Evolutionary conservation across 37 sponge, comb jelly and placozoan genomes (phyloP).

Genomic region (Sycon ciliatum): DNA sequence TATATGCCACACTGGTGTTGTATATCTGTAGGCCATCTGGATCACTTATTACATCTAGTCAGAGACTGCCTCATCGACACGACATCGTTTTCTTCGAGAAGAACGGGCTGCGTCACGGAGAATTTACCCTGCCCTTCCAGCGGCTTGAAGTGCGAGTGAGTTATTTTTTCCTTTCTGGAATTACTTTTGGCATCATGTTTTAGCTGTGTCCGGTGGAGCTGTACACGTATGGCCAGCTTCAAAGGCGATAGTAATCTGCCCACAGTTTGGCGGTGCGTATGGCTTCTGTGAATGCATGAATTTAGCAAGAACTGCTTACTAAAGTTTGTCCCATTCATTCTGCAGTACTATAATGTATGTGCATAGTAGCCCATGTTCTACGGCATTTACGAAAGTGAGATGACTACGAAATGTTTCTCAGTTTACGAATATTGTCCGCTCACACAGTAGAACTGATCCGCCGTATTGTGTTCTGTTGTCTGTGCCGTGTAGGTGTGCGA

Average conservation of each 20-base stretch:
- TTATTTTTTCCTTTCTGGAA: neutral
- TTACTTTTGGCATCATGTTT: neutral
- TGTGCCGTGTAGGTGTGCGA: no score
- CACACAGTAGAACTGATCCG: no score
- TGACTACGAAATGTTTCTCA: no score
- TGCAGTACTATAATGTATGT: no score
- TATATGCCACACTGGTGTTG: no score
- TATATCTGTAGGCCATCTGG: slow-evolving; percentile 60
- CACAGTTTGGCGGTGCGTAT: neutral
- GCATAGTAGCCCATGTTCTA: no score
- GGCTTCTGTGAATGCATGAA: neutral
- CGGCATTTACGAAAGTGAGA: no score
- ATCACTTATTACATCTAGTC: slow-evolving; percentile 71
- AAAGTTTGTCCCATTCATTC: no score
- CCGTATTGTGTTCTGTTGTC: no score
- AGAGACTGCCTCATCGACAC: slow-evolving; percentile 52
- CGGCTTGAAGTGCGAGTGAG: slow-evolving; percentile 23
- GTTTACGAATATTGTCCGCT: no score
- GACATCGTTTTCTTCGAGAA: slow-evolving; percentile 92
- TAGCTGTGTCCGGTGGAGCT: slow-evolving; percentile 20
- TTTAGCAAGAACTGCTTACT: no score
- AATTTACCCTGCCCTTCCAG: slow-evolving; percentile 65
- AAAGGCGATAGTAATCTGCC: neutral
- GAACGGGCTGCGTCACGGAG: slow-evolving; percentile 85
- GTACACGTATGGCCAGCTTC: neutral